A percentile compares a stretch with the other conserved stretches of the same genome.
These are phyloP conservation scores for Ormyrus thymus DNA, from an alignment of 2,888 invertebrate species.

Conservation along the genomic window DNA sequence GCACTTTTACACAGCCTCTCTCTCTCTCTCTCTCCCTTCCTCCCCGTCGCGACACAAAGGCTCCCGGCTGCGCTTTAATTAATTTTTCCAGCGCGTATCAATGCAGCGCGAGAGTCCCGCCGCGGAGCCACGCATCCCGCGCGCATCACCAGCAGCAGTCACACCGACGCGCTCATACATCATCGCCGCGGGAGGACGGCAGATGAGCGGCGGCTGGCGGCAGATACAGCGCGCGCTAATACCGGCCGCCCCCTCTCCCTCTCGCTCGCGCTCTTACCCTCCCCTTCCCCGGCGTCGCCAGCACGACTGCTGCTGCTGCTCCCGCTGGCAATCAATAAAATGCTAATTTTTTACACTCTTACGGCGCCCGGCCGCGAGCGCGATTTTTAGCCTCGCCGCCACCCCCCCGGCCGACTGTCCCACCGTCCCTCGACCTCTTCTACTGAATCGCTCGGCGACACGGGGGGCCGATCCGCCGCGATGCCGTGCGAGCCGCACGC, in stretches of 20 bases:
- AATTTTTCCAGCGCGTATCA: slow-evolving; percentile 14
- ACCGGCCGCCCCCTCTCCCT: neutral
- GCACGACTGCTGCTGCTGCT: neutral
- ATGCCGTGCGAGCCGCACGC: too few species aligned
- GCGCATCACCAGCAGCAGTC: neutral
- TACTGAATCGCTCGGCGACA: neutral
- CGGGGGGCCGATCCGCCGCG: too few species aligned
- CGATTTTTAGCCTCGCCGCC: too few species aligned
- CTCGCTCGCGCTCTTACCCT: neutral
- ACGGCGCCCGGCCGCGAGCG: slow-evolving; percentile 32
- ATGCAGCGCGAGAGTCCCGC: neutral
- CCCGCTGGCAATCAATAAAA: slow-evolving; percentile 72
- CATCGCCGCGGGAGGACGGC: neutral
- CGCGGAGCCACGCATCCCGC: neutral
- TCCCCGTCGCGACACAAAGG: neutral
- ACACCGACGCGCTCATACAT: neutral
- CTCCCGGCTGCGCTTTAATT: neutral
- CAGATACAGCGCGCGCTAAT: slow-evolving; percentile 24
- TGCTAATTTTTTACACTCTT: slow-evolving; percentile 74
- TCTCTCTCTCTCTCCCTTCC: slow-evolving; percentile 14
- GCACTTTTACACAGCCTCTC: too few species aligned
- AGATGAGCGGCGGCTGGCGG: neutral
- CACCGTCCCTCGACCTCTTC: neutral
- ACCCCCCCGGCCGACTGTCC: too few species aligned
- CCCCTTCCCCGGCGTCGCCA: neutral